These are phyloP conservation scores for Thysanoteuthis rhombus DNA, from an alignment of 2,888 invertebrate genomes.

Conservation along the genomic window DNA sequence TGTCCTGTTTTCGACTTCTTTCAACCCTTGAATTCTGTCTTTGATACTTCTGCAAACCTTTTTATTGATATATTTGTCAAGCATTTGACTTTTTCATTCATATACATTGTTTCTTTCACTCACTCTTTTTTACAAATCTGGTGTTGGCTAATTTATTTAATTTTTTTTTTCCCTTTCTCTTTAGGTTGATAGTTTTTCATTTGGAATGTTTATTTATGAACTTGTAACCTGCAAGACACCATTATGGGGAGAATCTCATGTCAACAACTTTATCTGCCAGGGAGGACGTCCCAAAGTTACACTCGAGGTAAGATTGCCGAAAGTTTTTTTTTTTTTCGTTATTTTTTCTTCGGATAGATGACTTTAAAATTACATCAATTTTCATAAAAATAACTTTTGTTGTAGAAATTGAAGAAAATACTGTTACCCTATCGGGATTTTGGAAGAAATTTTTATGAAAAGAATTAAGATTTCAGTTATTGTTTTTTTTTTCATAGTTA, in stretches of 20 bases:
- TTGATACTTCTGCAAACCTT: too few species aligned
- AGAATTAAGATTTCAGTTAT: too few species aligned
- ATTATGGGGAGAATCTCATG: slow-evolving; percentile 90
- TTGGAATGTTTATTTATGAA: slow-evolving; percentile 98
- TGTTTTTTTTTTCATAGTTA: too few species aligned
- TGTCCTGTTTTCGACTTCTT: too few species aligned
- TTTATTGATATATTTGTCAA: too few species aligned
- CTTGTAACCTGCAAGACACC: slow-evolving; percentile 91
- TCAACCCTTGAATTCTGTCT: too few species aligned
- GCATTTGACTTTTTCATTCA: too few species aligned
- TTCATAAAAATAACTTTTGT: too few species aligned
- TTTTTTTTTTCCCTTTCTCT: slow-evolving; percentile 38
- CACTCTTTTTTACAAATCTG: neutral
- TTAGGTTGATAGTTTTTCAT: slow-evolving; percentile 96
- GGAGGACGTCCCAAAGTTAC: slow-evolving; percentile 91
- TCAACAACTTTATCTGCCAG: slow-evolving; percentile 94
- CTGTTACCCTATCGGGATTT: too few species aligned
- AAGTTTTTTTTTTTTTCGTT: neutral
- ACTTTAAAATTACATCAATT: neutral
- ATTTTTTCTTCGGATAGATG: neutral
- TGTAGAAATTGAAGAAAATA: too few species aligned
- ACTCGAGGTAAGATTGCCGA: slow-evolving; percentile 74
- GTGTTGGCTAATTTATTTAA: neutral
- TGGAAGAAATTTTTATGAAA: too few species aligned
- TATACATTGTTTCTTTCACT: neutral